A percentile compares a stretch with the other conserved stretches of the same genome.
phyloP scores from a whole-genome alignment of 2,797 vertebrate genomes.

The Tapera naevia region DNA sequence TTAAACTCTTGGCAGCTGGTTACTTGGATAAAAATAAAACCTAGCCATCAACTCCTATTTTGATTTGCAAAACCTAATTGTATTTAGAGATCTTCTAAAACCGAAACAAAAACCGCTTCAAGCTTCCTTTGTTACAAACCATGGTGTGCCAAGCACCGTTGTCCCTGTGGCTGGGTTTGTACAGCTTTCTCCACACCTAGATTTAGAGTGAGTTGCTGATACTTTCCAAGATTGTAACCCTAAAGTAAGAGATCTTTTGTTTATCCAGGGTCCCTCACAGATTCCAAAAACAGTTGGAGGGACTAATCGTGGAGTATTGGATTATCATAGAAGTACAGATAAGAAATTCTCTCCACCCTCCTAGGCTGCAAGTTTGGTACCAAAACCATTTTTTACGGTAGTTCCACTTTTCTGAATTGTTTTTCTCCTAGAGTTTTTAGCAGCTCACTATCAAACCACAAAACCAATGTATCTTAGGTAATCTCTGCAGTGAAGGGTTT shows the following conservation, averaged over 20 bases:
- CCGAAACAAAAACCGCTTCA: background rate
- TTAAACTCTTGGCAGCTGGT: background rate
- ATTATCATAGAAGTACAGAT: background rate
- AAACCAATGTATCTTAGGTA: background rate
- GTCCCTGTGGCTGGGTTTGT: background rate
- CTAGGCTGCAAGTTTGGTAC: background rate
- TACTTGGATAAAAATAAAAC: background rate
- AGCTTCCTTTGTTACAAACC: background rate
- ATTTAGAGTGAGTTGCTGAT: background rate
- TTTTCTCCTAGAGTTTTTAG: background rate
- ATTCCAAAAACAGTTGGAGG: background rate
- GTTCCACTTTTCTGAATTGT: background rate
- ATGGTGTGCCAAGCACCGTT: background rate
- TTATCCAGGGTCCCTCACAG: background rate
- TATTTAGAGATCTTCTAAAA: background rate
- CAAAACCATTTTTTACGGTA: background rate
- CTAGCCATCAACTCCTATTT: background rate
- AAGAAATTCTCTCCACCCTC: background rate
- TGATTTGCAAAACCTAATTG: background rate
- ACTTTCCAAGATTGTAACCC: background rate
- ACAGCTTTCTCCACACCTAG: background rate
- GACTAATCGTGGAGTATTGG: background rate
- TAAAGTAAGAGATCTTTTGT: background rate
- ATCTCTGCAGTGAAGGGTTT: accelerated
- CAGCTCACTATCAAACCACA: background rate